Conservation (phyloP, 2,113 vertebrate species). For the Cynoglossus semilaevis region DNA sequence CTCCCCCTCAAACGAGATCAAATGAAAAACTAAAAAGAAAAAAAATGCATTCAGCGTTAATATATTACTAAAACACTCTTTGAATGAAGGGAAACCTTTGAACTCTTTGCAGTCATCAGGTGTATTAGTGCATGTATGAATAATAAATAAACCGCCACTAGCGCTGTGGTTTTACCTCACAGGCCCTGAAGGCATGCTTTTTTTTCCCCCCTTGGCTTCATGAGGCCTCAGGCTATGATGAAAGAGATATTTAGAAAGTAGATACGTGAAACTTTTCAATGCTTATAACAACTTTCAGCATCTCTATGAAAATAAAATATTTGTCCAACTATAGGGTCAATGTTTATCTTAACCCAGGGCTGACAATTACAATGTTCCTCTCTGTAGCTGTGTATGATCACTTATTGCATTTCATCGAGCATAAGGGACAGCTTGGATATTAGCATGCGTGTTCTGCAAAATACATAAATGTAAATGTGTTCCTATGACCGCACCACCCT, state of each 20-base stretch:
- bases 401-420: too few relatives aligned
- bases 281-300: not conserved
- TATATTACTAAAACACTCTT: not conserved
- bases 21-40: not conserved
- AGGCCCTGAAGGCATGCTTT: not conserved
- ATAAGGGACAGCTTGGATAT: too few relatives aligned
- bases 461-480: too few relatives aligned
- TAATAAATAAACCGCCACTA: not conserved
- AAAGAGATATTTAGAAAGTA: constrained; percentile 18
- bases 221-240: not conserved
- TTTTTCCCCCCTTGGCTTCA: not conserved
- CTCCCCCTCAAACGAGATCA: not conserved
- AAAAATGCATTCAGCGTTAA: not conserved
- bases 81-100: constrained; percentile 1
- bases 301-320: constrained; percentile 7
- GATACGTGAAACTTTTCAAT: constrained; percentile 17
- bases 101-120: not conserved
- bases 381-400: too few relatives aligned
- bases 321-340: constrained; percentile 14
- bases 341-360: too few relatives aligned
- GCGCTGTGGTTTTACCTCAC: not conserved
- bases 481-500: too few relatives aligned
- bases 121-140: not conserved
- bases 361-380: too few relatives aligned
- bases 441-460: too few relatives aligned